Percentiles rank a stretch among this genome's conserved stretches.
phyloP scores from a whole-genome alignment of 1,140 invertebrate species.

The Oreohelix idahoensis region DNA sequence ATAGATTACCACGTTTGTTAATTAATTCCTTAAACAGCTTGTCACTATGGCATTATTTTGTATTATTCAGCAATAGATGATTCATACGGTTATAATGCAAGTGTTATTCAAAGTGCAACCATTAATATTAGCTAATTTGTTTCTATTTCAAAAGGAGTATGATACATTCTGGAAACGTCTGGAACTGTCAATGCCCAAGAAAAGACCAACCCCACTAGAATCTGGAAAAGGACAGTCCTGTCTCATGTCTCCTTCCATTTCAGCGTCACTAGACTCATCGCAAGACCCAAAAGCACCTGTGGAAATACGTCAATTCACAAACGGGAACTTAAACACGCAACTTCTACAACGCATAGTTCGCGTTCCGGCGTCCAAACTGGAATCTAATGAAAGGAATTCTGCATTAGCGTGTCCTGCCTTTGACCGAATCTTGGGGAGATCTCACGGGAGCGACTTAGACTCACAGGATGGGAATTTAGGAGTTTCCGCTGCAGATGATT shows the following conservation, averaged over 20 bases:
- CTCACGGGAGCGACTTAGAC: not conserved
- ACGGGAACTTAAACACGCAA: not conserved
- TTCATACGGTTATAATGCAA: no score
- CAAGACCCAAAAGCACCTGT: not conserved
- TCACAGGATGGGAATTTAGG: not conserved
- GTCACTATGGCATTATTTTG: no score
- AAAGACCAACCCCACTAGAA: not conserved
- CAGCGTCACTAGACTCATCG: not conserved
- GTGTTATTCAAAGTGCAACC: no score
- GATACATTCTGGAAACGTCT: slow-evolving; percentile 58
- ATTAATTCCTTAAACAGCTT: no score
- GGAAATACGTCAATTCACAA: not conserved
- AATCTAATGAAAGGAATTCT: not conserved
- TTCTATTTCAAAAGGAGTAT: slow-evolving; percentile 36
- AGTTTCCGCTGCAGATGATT: not conserved
- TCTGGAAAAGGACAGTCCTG: not conserved
- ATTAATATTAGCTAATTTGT: no score
- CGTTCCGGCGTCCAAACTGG: not conserved
- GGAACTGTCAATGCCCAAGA: slow-evolving; percentile 59
- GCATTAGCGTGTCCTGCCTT: not conserved
- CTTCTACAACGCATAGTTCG: slow-evolving; percentile 14
- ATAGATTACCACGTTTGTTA: no score
- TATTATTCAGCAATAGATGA: no score
- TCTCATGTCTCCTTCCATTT: slow-evolving; percentile 11
- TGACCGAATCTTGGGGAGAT: not conserved